Evolutionary conservation across 2,888 invertebrate genomes (phyloP).

Genomic region (Phengaris arion): DNA sequence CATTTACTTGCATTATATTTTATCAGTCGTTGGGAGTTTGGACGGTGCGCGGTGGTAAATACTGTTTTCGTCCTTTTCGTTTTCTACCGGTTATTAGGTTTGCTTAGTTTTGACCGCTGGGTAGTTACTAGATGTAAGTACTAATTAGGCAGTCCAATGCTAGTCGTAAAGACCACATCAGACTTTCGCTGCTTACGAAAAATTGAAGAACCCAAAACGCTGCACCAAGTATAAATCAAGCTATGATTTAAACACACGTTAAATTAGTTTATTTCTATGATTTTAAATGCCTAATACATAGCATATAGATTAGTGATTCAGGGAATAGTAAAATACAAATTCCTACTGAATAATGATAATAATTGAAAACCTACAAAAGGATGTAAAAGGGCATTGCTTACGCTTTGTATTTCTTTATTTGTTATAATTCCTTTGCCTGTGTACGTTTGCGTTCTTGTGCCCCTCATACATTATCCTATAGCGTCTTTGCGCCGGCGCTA

Average conservation of each 20-base stretch:
- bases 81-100: too few species aligned
- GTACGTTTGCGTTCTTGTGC: not conserved
- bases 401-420: conserved; percentile 7
- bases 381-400: not conserved
- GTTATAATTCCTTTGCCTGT: not conserved
- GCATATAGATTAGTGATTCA: conserved; percentile 4
- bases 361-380: conserved; percentile 5
- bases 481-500: conserved; percentile 16
- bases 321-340: not conserved
- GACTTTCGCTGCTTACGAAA: too few species aligned
- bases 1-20: not conserved
- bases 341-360: conserved; percentile 15
- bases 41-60: not conserved
- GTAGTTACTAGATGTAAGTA: too few species aligned
- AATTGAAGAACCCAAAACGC: not conserved
- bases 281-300: not conserved
- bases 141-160: too few species aligned
- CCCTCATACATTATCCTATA: not conserved
- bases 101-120: too few species aligned
- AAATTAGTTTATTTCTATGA: too few species aligned
- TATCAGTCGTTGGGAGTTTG: not conserved
- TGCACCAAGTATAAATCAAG: not conserved
- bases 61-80: not conserved
- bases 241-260: too few species aligned
- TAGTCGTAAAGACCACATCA: too few species aligned